Conservation (phyloP, 1,140 invertebrate species). For the Atta texana region DNA sequence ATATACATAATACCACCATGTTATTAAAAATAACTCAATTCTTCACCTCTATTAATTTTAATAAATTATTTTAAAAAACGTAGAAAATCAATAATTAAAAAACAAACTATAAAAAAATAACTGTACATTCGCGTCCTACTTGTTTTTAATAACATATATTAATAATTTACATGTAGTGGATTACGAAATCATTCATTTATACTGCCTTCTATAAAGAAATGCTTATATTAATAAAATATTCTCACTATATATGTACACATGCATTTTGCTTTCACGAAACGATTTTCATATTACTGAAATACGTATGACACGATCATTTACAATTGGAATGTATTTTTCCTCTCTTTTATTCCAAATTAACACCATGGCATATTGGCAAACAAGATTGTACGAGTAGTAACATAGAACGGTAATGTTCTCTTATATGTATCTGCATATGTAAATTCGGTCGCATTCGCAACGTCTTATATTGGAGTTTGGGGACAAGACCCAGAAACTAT, state of each 20-base stretch:
- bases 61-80: no score
- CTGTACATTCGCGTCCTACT: neutral
- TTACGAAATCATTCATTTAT: neutral
- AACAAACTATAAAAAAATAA: neutral
- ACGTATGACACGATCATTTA: neutral
- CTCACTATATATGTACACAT: neutral
- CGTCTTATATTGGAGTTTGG: slow-evolving; percentile 36
- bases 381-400: neutral
- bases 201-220: neutral
- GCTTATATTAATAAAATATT: neutral
- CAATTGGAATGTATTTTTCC: neutral
- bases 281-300: slow-evolving; percentile 37
- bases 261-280: neutral
- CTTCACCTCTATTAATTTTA: neutral
- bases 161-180: neutral
- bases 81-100: neutral
- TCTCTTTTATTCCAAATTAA: neutral
- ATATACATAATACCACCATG: neutral
- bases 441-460: slow-evolving; percentile 44
- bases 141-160: neutral
- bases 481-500: slow-evolving; percentile 55
- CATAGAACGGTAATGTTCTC: slow-evolving; percentile 3
- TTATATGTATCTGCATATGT: slow-evolving; percentile 7
- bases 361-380: slow-evolving; percentile 4
- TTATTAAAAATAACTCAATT: neutral